phyloP scores from a whole-genome alignment of 2,113 vertebrate genomes.

The Illadopsis cleaveri region DNA sequence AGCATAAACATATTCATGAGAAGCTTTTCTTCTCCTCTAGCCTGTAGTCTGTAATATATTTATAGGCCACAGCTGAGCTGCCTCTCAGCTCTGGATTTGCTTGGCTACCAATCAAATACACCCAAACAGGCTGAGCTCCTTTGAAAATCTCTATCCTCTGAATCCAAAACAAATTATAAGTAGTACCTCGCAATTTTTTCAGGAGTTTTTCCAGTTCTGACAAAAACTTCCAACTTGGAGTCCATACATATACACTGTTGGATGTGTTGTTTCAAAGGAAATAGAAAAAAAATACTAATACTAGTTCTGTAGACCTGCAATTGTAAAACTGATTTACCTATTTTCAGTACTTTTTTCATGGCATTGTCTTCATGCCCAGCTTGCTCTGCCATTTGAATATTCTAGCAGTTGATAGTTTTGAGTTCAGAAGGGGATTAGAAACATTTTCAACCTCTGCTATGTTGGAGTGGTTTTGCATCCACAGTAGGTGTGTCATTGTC shows the following conservation, averaged over 20 bases:
- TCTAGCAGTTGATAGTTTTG: not conserved
- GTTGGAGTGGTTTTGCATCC: not conserved
- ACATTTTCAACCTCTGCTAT: not conserved
- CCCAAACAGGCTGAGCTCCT: not conserved
- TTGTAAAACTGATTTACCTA: not conserved
- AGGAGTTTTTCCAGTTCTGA: not conserved
- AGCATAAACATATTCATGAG: conserved; percentile 15
- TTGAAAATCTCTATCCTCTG: not conserved
- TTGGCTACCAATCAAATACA: conserved; percentile 24
- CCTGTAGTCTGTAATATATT: not conserved
- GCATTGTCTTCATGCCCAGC: not conserved
- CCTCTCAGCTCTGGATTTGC: conserved; percentile 30
- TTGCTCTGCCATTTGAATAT: not conserved
- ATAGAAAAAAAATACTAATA: not conserved
- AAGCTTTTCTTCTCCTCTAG: not conserved
- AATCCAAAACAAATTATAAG: not conserved
- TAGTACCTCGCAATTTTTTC: not conserved
- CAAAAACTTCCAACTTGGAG: not conserved
- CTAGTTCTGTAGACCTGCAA: not conserved
- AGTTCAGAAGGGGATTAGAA: not conserved
- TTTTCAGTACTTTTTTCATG: not conserved
- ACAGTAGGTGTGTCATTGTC: not conserved
- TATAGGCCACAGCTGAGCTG: conserved; percentile 11
- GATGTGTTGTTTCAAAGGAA: not conserved
- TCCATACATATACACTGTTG: not conserved